Percentiles rank a stretch among this genome's conserved stretches.
Evolutionary conservation across 2,888 invertebrate species (phyloP).

Genomic region (Oscheius myriophilus): DNA sequence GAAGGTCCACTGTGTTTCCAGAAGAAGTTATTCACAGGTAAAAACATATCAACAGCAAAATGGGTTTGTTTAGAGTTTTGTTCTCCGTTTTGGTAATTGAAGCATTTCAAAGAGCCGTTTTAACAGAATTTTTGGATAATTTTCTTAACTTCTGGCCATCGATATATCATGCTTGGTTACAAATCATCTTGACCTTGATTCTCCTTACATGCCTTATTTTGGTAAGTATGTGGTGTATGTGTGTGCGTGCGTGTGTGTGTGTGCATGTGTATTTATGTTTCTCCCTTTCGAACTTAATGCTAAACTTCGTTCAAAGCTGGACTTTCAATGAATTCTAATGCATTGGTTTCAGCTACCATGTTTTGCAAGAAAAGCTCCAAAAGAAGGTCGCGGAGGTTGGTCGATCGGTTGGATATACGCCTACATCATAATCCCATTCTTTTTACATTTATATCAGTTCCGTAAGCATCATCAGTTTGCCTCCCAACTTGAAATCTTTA

Average conservation of each 20-base stretch:
- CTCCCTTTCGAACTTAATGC: no score
- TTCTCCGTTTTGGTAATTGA: not conserved
- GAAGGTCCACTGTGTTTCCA: slow-evolving; percentile 6
- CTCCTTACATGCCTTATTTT: not conserved
- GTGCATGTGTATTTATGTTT: no score
- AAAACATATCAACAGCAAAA: not conserved
- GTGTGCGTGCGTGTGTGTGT: no score
- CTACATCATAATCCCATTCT: slow-evolving; percentile 9
- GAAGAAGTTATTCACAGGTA: not conserved
- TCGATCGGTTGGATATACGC: slow-evolving; percentile 6
- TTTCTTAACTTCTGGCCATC: slow-evolving; percentile 8
- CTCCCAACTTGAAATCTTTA: not conserved
- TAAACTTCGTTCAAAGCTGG: no score
- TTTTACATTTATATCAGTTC: slow-evolving; percentile 6
- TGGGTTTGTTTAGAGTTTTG: not conserved
- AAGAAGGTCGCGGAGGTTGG: slow-evolving; percentile 14
- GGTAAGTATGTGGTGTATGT: not conserved
- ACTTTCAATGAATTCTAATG: no score
- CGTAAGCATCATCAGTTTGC: not conserved
- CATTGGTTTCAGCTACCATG: slow-evolving; percentile 15
- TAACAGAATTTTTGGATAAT: slow-evolving; percentile 7
- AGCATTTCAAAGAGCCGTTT: not conserved
- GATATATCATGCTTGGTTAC: slow-evolving; percentile 3
- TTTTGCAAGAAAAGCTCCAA: not conserved
- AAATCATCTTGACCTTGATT: not conserved